Evolutionary conservation across 1,140 invertebrate species (phyloP), one percentile per base, ranked within the genome.

Genomic region (Drosophila mayri): DNA sequence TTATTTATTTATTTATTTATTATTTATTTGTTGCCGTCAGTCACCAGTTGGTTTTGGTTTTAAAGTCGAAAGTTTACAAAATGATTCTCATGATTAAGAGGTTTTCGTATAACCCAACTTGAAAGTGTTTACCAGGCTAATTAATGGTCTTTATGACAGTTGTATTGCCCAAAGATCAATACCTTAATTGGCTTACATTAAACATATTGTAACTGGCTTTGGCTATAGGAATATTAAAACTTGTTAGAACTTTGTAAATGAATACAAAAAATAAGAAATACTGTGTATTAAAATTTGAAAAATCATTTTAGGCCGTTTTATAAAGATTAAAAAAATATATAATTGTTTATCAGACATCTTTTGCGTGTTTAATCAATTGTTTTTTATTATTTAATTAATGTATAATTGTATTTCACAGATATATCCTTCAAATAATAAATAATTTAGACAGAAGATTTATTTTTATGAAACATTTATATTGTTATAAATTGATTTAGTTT

Each of bases 1-100:
- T 73, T 73, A 60, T 73, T 72, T 68, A 47, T 35, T 68, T 70
- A 28, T 8, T 43, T 18, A 20, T 43, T 12, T 43, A 1, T 43
- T 20, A 5, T 20, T 20, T 43, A 11, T 6, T 11, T 57, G 5
- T 10, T 14, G 11, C 18, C 37, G 14, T 9, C 20, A 46, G 54
- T 22, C 32, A 32, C 25, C 49, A 70, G 41, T 38, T 71, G 64
- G 43, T 46, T 71, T 52, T 18, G 32, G 40, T 70, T 35, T 68
- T 37, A 16, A n/a, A 60, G 18, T 60, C 10, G 30, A 67, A 71
- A 57, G 38, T 35, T 61, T 62, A 30, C 58, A 35, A 44, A 65
- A 35, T 20, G 14, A 16, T 65, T 65, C 63, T 44, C 40, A 44
- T 35, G 57, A 61, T 62, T 44, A 65, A 44, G 38, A 65, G 16